Evolutionary conservation across 2,113 vertebrate species (phyloP), one percentile per base, ranked within the genome.

Genomic region (Chamaea fasciata): DNA sequence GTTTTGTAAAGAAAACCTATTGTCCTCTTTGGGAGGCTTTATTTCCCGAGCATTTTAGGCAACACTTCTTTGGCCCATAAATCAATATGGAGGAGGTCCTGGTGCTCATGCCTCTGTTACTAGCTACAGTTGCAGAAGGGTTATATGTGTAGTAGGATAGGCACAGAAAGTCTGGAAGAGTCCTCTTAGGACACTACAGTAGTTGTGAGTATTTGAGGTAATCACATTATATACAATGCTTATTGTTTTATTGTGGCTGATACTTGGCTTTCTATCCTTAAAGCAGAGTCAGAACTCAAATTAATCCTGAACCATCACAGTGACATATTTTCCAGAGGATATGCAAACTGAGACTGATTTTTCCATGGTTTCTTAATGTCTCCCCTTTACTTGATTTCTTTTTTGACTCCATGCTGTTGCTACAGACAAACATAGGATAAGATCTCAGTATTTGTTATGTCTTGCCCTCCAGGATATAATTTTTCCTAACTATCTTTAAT

Each of bases 1-100:
- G 91, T 94, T 95, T 94, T 95, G 44, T 84, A 79, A 89, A 97
- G 81, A 95, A 97, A 96, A 94, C 41, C 83, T 84, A 89, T 96
- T 96, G 87, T 95, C 91, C 87, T 95, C 89, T 87, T 83, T 91
- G 84, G 89, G 92, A 96, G 95, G 83, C 87, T 87, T 94, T 92
- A 56, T 94, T 95, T 92, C 78, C 83, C 21, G 44, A 94, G 31
- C 15, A 60, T 96, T 93, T 94, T 91, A 71, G 81, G 69, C 92
- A 94, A 79, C 2, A 4, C 0, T 83, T 80, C 55, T 70, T 91
- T 93, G 88, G 86, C 44, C 89, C 69, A 85, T 96, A 96, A 94
- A 95, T 94, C 91, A 96, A 6, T 79, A 89, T 68, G 62, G 77
- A 91, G 41, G 62, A 95, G 65, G 74, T 89, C 57, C 49, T 94